phyloP scores from a whole-genome alignment of 2,113 vertebrate genomes.

The Cyprinodon variegatus region DNA sequence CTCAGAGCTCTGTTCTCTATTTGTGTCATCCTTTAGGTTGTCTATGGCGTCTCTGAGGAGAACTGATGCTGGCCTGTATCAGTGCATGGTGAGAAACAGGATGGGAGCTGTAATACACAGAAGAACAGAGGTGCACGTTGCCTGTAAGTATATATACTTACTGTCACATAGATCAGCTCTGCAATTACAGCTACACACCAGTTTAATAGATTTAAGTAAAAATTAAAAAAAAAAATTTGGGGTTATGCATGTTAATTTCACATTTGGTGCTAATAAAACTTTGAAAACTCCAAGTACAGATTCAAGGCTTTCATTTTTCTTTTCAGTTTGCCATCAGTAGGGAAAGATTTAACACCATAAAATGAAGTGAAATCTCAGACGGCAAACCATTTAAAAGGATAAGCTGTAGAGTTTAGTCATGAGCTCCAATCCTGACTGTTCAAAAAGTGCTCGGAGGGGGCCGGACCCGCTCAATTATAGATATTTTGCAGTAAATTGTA shows the following conservation, averaged over 20 bases:
- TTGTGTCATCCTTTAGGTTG: slow-evolving; percentile 74
- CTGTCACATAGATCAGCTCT: background rate
- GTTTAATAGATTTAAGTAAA: no score
- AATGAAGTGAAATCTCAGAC: background rate
- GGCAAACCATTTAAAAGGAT: no score
- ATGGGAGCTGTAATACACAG: slow-evolving; percentile 87
- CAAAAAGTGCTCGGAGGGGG: background rate
- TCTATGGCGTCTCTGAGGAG: slow-evolving; percentile 80
- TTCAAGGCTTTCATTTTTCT: background rate
- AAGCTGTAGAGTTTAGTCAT: background rate
- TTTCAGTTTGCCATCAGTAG: background rate
- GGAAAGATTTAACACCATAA: background rate
- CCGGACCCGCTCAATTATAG: background rate
- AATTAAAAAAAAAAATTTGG: no score
- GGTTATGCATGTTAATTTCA: no score
- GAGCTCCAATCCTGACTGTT: background rate
- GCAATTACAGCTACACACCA: background rate
- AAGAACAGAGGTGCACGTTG: slow-evolving; percentile 86
- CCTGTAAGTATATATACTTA: slow-evolving; percentile 83
- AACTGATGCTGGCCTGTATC: slow-evolving; percentile 85
- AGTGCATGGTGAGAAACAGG: slow-evolving; percentile 87
- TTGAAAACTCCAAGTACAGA: background rate
- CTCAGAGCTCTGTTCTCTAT: background rate
- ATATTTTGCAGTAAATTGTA: background rate
- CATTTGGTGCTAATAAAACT: no score